phyloP scores from a whole-genome alignment of 2,113 vertebrate species.

The Hippocampus comes region DNA sequence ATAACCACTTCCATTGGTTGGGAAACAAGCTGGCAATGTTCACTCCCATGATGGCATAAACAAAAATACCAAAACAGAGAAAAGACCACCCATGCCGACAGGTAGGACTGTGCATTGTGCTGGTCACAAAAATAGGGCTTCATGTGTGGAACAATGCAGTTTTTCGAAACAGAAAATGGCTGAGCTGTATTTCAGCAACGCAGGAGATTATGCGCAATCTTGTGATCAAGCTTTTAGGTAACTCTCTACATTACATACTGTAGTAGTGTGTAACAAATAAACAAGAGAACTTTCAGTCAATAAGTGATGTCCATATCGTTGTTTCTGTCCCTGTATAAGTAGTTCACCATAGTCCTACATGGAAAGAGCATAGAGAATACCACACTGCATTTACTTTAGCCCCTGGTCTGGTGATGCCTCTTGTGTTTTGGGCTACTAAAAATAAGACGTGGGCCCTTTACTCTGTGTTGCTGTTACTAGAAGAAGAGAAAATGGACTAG shows the following conservation, averaged over 20 bases:
- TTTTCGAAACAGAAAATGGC: too few relatives aligned
- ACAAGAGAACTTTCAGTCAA: neutral
- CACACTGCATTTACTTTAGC: neutral
- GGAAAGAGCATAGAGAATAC: neutral
- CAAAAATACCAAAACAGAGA: too few relatives aligned
- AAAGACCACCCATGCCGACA: too few relatives aligned
- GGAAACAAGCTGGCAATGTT: too few relatives aligned
- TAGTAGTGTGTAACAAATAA: neutral
- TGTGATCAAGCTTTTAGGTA: neutral
- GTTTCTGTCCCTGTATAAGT: too few relatives aligned
- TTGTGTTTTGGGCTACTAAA: neutral
- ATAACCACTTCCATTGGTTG: too few relatives aligned
- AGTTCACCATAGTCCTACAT: neutral
- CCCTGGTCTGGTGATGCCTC: neutral
- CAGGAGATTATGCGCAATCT: neutral
- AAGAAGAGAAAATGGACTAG: neutral
- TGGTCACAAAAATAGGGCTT: too few relatives aligned
- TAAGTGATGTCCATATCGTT: too few relatives aligned
- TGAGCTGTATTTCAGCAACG: too few relatives aligned
- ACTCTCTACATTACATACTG: neutral
- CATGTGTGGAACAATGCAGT: too few relatives aligned
- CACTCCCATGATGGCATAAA: too few relatives aligned
- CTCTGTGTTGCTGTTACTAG: neutral
- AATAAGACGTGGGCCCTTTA: neutral
- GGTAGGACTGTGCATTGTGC: too few relatives aligned